These are phyloP conservation scores for Phragmatobia fuliginosa DNA, from an alignment of 2,888 invertebrate species.

Conservation along the genomic window DNA sequence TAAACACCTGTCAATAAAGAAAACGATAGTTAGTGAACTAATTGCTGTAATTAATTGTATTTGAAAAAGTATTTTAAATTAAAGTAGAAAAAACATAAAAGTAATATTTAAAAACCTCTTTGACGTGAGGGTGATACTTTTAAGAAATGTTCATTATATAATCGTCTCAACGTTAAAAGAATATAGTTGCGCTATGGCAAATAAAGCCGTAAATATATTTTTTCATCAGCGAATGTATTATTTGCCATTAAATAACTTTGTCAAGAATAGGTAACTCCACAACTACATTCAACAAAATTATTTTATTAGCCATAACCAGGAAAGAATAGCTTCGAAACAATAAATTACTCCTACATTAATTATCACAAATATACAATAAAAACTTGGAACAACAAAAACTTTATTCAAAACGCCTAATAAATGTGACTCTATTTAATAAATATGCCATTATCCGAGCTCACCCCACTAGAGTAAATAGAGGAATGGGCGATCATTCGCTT, in stretches of 20 bases:
- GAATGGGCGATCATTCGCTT: constrained; percentile 74
- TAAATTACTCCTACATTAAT: constrained; percentile 46
- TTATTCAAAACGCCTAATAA: constrained; percentile 54
- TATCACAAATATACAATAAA: constrained; percentile 50
- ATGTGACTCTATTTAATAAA: constrained; percentile 69
- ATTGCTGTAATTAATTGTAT: neutral
- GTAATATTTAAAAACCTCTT: too few species aligned
- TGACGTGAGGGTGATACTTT: too few species aligned
- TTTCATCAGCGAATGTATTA: neutral
- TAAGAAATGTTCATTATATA: too few species aligned
- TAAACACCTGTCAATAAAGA: neutral
- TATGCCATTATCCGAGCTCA: constrained; percentile 67
- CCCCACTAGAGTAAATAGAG: constrained; percentile 67
- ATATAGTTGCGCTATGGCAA: too few species aligned
- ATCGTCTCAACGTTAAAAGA: neutral
- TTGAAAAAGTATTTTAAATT: neutral
- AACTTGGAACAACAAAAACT: constrained; percentile 48
- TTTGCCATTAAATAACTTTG: neutral
- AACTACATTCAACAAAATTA: constrained; percentile 19
- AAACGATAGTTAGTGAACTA: neutral
- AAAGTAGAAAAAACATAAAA: neutral
- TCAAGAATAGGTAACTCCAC: neutral
- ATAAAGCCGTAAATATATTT: neutral
- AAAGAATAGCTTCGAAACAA: constrained; percentile 41
- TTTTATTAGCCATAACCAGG: constrained; percentile 25